Percentiles rank a stretch among this genome's conserved stretches.
phyloP scores from a whole-genome alignment of 92 coral and sea anemone species.

The Porites evermanni region DNA sequence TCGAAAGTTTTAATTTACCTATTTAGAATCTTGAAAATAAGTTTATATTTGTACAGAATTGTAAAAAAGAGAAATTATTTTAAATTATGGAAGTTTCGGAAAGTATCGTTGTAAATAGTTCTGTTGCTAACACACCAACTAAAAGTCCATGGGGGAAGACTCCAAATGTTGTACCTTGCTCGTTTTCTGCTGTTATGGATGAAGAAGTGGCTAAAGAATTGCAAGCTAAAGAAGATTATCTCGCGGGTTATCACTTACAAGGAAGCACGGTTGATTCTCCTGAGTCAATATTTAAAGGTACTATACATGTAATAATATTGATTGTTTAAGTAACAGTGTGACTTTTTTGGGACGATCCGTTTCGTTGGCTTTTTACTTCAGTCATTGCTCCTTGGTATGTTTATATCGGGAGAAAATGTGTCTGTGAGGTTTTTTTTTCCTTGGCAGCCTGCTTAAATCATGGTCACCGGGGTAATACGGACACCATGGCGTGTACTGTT shows the following conservation, averaged over 20 bases:
- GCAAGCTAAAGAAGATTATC: slow-evolving; percentile 74
- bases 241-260: slow-evolving; percentile 51
- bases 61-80: slow-evolving; percentile 30
- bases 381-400: too few species aligned
- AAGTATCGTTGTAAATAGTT: slow-evolving; percentile 74
- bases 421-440: too few species aligned
- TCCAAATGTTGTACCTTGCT: slow-evolving; percentile 67
- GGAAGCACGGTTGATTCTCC: slow-evolving; percentile 12
- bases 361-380: too few species aligned
- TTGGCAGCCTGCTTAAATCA: too few species aligned
- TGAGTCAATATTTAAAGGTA: slow-evolving; percentile 38
- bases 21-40: neutral
- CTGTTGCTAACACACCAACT: slow-evolving; percentile 17
- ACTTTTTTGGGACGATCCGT: too few species aligned
- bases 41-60: slow-evolving; percentile 25
- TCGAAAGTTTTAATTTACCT: too few species aligned
- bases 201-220: slow-evolving; percentile 94
- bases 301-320: neutral
- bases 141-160: slow-evolving; percentile 90
- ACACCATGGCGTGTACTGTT: too few species aligned
- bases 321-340: neutral
- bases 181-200: slow-evolving; percentile 90
- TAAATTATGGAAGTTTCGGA: slow-evolving; percentile 85
- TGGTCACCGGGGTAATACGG: too few species aligned
- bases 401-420: too few species aligned